Evolutionary conservation across 2,797 vertebrate genomes (phyloP).

Genomic region (Alauda arvensis): DNA sequence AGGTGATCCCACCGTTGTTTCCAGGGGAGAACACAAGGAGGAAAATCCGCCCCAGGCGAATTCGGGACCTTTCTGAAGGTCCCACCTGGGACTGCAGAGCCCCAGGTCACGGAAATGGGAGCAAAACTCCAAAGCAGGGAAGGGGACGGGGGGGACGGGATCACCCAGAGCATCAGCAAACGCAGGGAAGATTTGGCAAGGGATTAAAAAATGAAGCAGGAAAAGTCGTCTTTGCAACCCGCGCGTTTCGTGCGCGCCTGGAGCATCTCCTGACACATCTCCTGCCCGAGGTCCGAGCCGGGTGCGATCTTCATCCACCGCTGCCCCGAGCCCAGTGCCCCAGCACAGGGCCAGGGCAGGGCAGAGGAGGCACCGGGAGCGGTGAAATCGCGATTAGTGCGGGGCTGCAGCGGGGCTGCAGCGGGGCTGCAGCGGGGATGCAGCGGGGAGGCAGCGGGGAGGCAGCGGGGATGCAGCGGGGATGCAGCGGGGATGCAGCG

Average conservation of each 20-base stretch:
- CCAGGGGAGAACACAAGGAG: background rate
- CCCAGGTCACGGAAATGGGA: background rate
- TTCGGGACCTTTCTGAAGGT: background rate
- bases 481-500: no score
- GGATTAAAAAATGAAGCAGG: constrained; percentile 38
- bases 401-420: no score
- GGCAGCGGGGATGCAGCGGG: no score
- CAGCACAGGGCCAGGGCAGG: fast-evolving
- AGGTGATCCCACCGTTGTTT: background rate
- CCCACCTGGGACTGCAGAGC: background rate
- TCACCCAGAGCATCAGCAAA: background rate
- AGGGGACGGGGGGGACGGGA: no score
- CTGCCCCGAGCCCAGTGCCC: fast-evolving
- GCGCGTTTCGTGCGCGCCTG: background rate
- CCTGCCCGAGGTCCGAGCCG: background rate
- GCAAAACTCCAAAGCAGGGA: background rate
- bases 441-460: no score
- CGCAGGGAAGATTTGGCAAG: background rate
- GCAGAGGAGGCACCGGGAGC: no score
- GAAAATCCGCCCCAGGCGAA: background rate
- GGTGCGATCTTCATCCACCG: fast-evolving
- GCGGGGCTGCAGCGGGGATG: no score
- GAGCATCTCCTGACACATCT: background rate
- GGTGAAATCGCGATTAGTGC: no score
- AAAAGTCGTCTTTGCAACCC: background rate